Evolutionary conservation across 2,888 invertebrate species (phyloP), one percentile per base, ranked within the genome.

Genomic region (Villa cingulata): DNA sequence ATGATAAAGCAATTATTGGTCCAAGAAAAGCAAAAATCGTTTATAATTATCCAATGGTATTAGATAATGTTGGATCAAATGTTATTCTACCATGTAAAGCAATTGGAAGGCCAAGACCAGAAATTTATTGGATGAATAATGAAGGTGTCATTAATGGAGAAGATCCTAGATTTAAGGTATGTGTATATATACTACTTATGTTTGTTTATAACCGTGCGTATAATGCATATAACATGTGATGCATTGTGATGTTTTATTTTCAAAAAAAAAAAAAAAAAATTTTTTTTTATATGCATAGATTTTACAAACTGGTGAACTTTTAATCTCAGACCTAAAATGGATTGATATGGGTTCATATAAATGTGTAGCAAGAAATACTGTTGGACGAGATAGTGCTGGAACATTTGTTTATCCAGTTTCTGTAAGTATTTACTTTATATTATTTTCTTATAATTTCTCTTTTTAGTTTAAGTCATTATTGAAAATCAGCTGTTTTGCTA

Each of bases 261-360:
- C 19, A 3, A 34, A 34, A 34, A 34, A 12, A 32, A 32, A 32
- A 12, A 12, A 12, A 32, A 32, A 32, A 12, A 2, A 40, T n/a
- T 2, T 34, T 39, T 37, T 20, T 45, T 4, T 18, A 45, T 38
- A n/a, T 47, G 45, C 46, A n/a, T 39, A 52, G 52, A 45, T 53
- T 50, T 70, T 85, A 50, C 75, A 77, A 4, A 81, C 79, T 56
- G 92, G 92, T 1, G 85, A 86, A 57, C 71, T 94, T 23, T 61
- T 86, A 37, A 84, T 94, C 56, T 69, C 73, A 18, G 71, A 76
- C 14, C 71, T 90, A 9, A 71, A 71, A 38, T 94, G 86, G 85
- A 67, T 72, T 12, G 85, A 88, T 57, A 88, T 90, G 89, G 91
- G 90, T 6, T 73, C 74, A 18, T 90, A 81, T 65, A 80, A 74